Base-by-base conservation (phyloP, 2,888 invertebrate genomes). In the Diplazon laetatorius region DNA sequence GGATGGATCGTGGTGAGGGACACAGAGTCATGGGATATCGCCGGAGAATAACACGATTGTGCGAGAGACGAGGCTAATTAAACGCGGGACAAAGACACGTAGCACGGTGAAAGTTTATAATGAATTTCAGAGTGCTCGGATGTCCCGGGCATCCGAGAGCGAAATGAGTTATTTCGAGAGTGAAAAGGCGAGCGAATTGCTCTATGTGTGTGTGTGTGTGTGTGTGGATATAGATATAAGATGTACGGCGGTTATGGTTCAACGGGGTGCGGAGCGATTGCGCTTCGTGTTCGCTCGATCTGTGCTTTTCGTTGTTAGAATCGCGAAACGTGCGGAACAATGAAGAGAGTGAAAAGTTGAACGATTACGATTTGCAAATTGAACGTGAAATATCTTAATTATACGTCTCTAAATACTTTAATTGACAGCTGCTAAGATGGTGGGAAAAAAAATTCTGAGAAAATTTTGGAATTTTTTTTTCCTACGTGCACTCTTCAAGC, bases 341-440 rank as follows among this genome's bases (percentile, higher is more conserved):
- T 44, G 59, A 16, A 42, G 50, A 22, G 52, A 37, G 65, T 39
- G 59, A 48, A 44, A 78, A 50, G 46, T 46, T 37, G 44, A 59
- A 4, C 42, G 52, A n/a, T 62, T 72, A 71, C 63, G 73, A 66
- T 69, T 78, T 70, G 78, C 75, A 78, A 78, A 78, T 78, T 75
- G 75, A 66, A 78, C 30, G 30, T 6, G 30, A n/a, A n/a, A n/a
- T n/a, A n/a, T n/a, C n/a, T n/a, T n/a, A n/a, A n/a, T n/a, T n/a
- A n/a, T n/a, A n/a, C n/a, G n/a, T n/a, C n/a, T n/a, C n/a, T n/a
- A n/a, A n/a, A n/a, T n/a, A n/a, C n/a, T n/a, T n/a, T n/a, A n/a
- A n/a, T n/a, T n/a, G n/a, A n/a, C n/a, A n/a, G n/a, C n/a, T n/a
- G n/a, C n/a, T n/a, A n/a, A n/a, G n/a, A n/a, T n/a, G n/a, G n/a